These are phyloP conservation scores for Myiozetetes cayanensis DNA, from an alignment of 2,113 vertebrate genomes.

Conservation along the genomic window DNA sequence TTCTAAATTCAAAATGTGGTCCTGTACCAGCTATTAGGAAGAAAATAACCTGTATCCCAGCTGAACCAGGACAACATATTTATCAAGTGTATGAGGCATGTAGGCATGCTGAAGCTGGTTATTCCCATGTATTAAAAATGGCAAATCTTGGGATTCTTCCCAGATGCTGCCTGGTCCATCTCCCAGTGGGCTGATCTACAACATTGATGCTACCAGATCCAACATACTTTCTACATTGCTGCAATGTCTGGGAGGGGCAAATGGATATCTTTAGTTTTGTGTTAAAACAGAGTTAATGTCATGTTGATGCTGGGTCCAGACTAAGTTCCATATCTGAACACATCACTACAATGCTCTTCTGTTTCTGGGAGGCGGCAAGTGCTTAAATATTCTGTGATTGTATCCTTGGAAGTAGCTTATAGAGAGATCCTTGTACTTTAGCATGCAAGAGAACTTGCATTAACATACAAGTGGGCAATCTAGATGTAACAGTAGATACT, in stretches of 20 bases:
- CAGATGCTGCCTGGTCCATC: background rate
- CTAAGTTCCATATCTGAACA: background rate
- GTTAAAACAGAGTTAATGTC: background rate
- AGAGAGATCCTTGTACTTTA: background rate
- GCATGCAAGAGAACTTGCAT: background rate
- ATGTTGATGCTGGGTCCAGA: background rate
- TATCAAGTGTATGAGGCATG: background rate
- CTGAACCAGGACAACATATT: background rate
- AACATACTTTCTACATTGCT: background rate
- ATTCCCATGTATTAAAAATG: background rate
- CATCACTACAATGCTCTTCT: background rate
- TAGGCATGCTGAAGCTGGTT: background rate
- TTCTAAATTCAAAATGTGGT: background rate
- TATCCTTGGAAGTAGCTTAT: background rate
- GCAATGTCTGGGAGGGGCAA: background rate
- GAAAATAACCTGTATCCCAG: background rate
- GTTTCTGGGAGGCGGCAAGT: background rate
- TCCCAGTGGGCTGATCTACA: background rate
- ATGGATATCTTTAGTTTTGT: background rate
- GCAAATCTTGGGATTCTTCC: background rate
- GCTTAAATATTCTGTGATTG: background rate
- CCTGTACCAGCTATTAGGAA: background rate
- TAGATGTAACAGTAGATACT: background rate
- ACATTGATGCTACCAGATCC: background rate
- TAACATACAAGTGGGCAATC: background rate